Evolutionary conservation across 1,140 invertebrate genomes (phyloP).

Genomic region (Ostrea edulis): DNA sequence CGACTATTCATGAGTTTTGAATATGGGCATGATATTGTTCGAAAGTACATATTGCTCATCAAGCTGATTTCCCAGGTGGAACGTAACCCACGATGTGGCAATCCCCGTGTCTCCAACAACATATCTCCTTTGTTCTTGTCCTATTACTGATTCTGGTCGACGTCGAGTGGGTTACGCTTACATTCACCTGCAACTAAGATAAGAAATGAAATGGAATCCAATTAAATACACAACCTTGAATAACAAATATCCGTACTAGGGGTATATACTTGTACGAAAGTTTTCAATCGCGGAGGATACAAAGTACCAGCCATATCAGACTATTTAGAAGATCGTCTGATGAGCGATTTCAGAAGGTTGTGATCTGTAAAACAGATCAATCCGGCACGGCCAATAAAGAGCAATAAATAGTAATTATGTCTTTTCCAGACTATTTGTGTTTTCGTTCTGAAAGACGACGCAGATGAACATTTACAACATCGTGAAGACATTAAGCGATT

Average conservation of each 20-base stretch:
- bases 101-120: background rate
- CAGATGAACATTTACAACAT: conserved; percentile 22
- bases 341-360: background rate
- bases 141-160: background rate
- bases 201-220: background rate
- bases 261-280: background rate
- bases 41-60: background rate
- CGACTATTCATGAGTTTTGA: conserved; percentile 29
- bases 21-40: conserved; percentile 6
- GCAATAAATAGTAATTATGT: conserved; percentile 32
- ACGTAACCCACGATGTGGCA: background rate
- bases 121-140: conserved; percentile 11
- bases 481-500: conserved; percentile 28
- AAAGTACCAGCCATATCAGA: background rate
- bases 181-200: background rate
- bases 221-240: background rate
- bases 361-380: conserved; percentile 24
- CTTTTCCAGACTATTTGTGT: conserved; percentile 32
- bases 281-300: background rate
- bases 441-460: conserved; percentile 14
- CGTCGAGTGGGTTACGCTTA: background rate
- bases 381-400: background rate
- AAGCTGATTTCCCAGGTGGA: conserved; percentile 12
- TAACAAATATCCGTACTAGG: background rate
- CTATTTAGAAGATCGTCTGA: background rate